A percentile compares a stretch with the other conserved stretches of the same genome.
phyloP scores from a whole-genome alignment of 92 coral and sea anemone genomes.

The Palythoa caribaeorum region DNA sequence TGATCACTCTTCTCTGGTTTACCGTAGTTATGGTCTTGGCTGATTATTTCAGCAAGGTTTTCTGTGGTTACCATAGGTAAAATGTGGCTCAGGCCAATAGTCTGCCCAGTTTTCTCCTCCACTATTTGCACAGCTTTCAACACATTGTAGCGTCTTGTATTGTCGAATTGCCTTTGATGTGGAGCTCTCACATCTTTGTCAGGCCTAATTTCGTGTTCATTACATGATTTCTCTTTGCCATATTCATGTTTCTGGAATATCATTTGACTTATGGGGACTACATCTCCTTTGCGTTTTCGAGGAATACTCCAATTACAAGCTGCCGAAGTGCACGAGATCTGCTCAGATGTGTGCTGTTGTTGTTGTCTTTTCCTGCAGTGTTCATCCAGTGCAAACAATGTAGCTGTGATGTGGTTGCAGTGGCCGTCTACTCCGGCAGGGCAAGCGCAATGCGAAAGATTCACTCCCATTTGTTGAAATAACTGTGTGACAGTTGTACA shows the following conservation, averaged over 20 bases:
- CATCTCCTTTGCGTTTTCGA: conserved; percentile 56
- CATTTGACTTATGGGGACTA: conserved; percentile 46
- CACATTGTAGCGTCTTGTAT: neutral
- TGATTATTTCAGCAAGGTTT: conserved; percentile 21
- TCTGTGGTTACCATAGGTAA: conserved; percentile 21
- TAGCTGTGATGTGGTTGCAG: conserved; percentile 43
- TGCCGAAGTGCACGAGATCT: conserved; percentile 1
- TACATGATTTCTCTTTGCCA: conserved; percentile 7
- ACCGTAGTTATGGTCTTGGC: conserved; percentile 32
- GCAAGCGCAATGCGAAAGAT: conserved; percentile 14
- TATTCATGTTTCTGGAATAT: conserved; percentile 44
- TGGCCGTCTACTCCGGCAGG: conserved; percentile 46
- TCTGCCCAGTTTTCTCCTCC: conserved; percentile 53
- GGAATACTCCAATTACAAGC: conserved; percentile 45
- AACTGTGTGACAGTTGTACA: neutral
- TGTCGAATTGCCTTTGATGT: conserved; percentile 23
- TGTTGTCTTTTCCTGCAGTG: conserved; percentile 8
- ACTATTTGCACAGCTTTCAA: conserved; percentile 12
- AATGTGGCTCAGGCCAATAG: conserved; percentile 45
- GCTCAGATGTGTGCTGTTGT: neutral
- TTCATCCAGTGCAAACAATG: conserved; percentile 48
- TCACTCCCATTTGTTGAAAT: neutral
- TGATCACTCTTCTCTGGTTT: conserved; percentile 3
- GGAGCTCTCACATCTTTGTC: conserved; percentile 50
- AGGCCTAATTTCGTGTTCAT: conserved; percentile 10